A percentile compares a stretch with the other conserved stretches of the same genome.
Evolutionary conservation across 2,797 vertebrate genomes (phyloP).

Genomic region (Argyrosomus regius): DNA sequence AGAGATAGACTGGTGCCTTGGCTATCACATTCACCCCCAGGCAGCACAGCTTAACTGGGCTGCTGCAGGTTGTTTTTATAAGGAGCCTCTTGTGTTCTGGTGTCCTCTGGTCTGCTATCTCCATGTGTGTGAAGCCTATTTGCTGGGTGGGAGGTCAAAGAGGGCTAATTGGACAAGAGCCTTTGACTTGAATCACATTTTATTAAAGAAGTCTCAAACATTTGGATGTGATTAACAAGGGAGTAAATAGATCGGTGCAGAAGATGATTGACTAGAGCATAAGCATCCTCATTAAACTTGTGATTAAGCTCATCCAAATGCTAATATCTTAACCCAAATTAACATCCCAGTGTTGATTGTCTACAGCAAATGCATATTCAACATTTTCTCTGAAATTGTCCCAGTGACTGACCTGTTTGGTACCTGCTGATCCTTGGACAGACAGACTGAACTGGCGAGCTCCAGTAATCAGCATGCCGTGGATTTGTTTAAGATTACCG

Average conservation of each 20-base stretch:
- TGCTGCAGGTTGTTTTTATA: conserved; percentile 82
- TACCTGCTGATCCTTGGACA: conserved; percentile 84
- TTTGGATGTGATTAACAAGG: conserved; percentile 75
- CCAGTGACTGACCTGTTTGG: conserved; percentile 82
- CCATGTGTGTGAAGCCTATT: conserved; percentile 55
- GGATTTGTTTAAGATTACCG: conserved; percentile 88
- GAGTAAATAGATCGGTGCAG: conserved; percentile 64
- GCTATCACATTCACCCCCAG: conserved; percentile 69
- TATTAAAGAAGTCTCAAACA: conserved; percentile 76
- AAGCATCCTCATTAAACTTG: conserved; percentile 81
- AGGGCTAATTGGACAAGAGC: conserved; percentile 81
- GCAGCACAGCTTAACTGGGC: conserved; percentile 64
- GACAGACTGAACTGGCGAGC: conserved; percentile 81
- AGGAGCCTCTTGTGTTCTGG: conserved; percentile 72
- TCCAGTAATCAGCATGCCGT: conserved; percentile 85
- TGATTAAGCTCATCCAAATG: conserved; percentile 78
- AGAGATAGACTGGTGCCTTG: conserved; percentile 65
- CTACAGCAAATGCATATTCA: conserved; percentile 80
- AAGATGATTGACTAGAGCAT: conserved; percentile 69
- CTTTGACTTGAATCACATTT: conserved; percentile 77
- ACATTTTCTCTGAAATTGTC: conserved; percentile 84
- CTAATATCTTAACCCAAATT: conserved; percentile 82
- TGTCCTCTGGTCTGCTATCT: conserved; percentile 57
- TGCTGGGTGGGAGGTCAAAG: conserved; percentile 74
- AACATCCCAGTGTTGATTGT: conserved; percentile 76